Base-by-base conservation (phyloP, 2,797 vertebrate genomes). In the Sebastes steindachneri region DNA sequence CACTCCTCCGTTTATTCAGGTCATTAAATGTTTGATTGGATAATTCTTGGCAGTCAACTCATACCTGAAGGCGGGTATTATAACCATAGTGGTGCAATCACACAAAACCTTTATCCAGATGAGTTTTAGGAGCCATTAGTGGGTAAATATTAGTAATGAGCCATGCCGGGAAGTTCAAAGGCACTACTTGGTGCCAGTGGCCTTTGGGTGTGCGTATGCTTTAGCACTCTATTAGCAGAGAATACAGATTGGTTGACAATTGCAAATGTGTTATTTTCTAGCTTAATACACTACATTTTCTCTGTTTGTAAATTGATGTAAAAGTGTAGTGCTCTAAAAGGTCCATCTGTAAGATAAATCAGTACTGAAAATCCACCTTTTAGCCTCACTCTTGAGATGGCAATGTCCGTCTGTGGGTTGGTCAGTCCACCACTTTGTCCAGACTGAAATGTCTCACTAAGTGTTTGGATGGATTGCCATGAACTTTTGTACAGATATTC, bases 71-170 rank as follows among this genome's bases (percentile, higher is more conserved):
- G 71, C 9, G 7, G 11, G 25, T 69, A 12, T 63, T 62, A 55
- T 21, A 62, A 31, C 72, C n/a, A 14, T 12, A 26, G 48, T 8
- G 11, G 63, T 63, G 17, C 37, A 17, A 54, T 73, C 35, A 53
- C 53, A 41, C 45, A 41, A 35, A 51, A 65, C 62, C 41, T 70
- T 55, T 11, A 62, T 54, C 68, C 55, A 75, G 57, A 80, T 69
- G 51, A 55, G 75, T 62, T 79, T 84, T 33, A 48, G 21, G 45
- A 84, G 75, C 68, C n/a, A 71, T 69, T 74, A 81, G 69, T 41
- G 57, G 70, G 59, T 75, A 80, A 89, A 86, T 79, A 83, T 77
- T 68, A 54, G 83, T 58, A 72, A 80, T 77, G 72, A 89, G 64
- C 25, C 63, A 25, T 51, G 65, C 14, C 33, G n/a, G 55, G 15